Conservation (phyloP, 2,113 vertebrate species). For the Zapus hudsonius region DNA sequence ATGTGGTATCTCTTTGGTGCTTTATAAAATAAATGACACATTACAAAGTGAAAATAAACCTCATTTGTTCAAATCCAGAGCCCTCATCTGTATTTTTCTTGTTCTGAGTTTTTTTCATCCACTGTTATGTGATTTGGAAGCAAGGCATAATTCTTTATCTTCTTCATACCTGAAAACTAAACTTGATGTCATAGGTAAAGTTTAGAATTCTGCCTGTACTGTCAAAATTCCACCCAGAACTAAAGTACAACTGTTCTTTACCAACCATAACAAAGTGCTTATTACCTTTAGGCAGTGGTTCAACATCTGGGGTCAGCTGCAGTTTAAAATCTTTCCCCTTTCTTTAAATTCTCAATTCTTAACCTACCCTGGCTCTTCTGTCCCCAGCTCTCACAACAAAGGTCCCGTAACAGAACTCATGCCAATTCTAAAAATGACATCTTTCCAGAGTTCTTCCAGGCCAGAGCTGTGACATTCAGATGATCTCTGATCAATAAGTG, state of each 20-base stretch:
- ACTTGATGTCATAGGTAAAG: constrained; percentile 32
- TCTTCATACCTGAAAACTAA: constrained; percentile 55
- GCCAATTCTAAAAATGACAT: not conserved
- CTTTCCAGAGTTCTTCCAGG: not conserved
- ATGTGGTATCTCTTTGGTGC: not conserved
- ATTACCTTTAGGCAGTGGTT: constrained; percentile 38
- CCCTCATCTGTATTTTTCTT: constrained; percentile 49
- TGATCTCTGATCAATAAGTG: constrained; percentile 11
- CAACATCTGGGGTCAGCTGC: constrained; percentile 23
- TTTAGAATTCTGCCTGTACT: not conserved
- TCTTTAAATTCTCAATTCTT: constrained; percentile 24
- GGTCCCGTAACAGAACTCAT: not conserved
- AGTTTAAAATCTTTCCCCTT: not conserved
- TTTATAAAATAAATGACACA: constrained; percentile 46
- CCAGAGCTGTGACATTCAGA: not conserved
- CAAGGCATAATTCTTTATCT: constrained; percentile 36
- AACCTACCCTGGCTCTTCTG: not conserved
- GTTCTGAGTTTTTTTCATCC: constrained; percentile 20
- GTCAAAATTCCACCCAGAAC: constrained; percentile 26
- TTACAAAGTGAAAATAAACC: constrained; percentile 57
- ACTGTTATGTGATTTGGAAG: not conserved
- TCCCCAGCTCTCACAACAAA: not conserved
- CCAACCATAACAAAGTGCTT: constrained; percentile 9
- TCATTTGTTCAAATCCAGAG: constrained; percentile 34
- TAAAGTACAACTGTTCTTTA: not conserved